Evolutionary conservation across 2,888 invertebrate genomes (phyloP).

Genomic region (Ectemnius continuus): DNA sequence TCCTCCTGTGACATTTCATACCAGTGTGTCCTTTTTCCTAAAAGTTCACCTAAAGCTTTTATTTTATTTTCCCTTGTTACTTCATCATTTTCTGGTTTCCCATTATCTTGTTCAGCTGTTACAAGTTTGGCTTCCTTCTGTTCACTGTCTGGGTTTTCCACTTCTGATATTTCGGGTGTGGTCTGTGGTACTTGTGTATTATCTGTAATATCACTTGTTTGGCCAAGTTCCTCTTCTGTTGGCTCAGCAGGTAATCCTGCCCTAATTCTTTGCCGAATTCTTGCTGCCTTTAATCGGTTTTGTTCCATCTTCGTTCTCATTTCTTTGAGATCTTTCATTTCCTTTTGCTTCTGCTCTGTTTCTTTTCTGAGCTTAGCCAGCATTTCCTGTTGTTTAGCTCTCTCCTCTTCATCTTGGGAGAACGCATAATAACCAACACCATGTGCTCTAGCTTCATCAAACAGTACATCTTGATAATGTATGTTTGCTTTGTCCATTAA

Average conservation of each 20-base stretch:
- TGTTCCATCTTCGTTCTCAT: constrained; percentile 84
- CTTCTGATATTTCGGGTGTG: background rate
- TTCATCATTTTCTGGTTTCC: constrained; percentile 60
- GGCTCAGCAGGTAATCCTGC: constrained; percentile 84
- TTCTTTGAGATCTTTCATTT: constrained; percentile 81
- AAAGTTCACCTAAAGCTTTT: constrained; percentile 69
- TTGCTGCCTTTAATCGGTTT: constrained; percentile 86
- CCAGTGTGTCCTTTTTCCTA: constrained; percentile 79
- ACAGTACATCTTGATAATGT: constrained; percentile 95
- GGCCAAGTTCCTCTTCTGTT: constrained; percentile 66
- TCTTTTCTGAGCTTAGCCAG: constrained; percentile 85
- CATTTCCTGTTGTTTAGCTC: constrained; percentile 89
- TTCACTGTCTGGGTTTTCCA: background rate
- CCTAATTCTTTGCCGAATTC: constrained; percentile 85
- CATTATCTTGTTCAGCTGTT: constrained; percentile 45
- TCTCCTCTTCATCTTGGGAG: constrained; percentile 89
- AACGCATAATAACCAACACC: constrained; percentile 96
- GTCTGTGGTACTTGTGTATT: constrained; percentile 20
- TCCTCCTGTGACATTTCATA: constrained; percentile 87
- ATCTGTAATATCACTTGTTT: constrained; percentile 54
- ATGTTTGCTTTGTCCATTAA: constrained; percentile 86
- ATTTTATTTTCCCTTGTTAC: constrained; percentile 71
- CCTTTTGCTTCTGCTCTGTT: constrained; percentile 84
- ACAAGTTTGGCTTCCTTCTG: constrained; percentile 32
- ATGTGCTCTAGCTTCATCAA: constrained; percentile 94